Base-by-base conservation (phyloP, 1,140 invertebrate genomes). In the Ladona fulva region DNA sequence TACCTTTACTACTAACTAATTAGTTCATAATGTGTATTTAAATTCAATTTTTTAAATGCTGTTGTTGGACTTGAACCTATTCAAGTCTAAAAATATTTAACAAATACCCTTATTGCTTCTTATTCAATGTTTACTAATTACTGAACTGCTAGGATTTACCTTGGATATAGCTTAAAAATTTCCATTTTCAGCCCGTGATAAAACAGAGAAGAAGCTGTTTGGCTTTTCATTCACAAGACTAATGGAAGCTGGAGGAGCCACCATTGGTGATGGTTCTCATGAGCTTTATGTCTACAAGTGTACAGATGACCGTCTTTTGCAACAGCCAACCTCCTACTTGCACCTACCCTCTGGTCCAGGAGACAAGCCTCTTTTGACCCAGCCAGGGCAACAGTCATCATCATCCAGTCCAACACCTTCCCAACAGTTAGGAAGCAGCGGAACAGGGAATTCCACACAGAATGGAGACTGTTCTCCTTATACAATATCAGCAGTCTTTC, bases 201-300 rank as follows among this genome's bases (percentile, higher is more conserved):
- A 96, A 83, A 92, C 91, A 75, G 95, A 97, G 81, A 94, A 96
- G 79, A 97, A 97, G 84, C 85, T 97, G 0, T 95, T 97, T 83
- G 95, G 94, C 0, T 97, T 98, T 84, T 92, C 95, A 1, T 98
- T 97, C 83, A 90, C 95, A 1, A 90, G 93, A 7, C 86, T 98
- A 0, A 97, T 97, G 92, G 94, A 96, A 82, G 89, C 92, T 42
- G 92, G 94, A 77, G 95, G 95, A 10, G 95, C 96, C 3, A 96
- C 95, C 0, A 83, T 95, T 5, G 89, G 92, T 78, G 95, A 98
- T 84, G 94, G 94, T 0, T 86, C 86, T 16, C 96, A 98, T 85
- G 94, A 96, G 78, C 85, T 98, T 16, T 95, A 92, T 83, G 92
- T 98, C 42, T 98, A 97, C 84, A 97, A 97, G 85, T 96, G 94